These are phyloP conservation scores for Hyppa rectilinea DNA, from an alignment of 2,888 invertebrate genomes.

Conservation along the genomic window DNA sequence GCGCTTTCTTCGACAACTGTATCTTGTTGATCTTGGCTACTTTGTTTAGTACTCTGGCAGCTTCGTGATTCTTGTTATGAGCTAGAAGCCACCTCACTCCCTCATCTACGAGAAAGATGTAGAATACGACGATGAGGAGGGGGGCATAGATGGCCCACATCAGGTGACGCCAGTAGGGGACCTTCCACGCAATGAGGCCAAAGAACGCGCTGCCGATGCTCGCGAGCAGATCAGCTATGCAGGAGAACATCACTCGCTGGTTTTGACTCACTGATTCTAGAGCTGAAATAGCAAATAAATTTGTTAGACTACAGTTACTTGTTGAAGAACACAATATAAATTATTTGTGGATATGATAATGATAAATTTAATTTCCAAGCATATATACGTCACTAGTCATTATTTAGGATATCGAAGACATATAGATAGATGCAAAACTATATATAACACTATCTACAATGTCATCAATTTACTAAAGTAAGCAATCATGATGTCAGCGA, in stretches of 20 bases:
- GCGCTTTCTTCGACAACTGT: constrained; percentile 88
- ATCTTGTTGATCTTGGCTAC: constrained; percentile 93
- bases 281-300: constrained; percentile 72
- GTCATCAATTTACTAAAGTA: neutral
- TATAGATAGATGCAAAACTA: neutral
- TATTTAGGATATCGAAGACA: neutral
- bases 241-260: constrained; percentile 84
- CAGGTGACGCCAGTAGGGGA: constrained; percentile 93
- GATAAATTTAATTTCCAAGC: neutral
- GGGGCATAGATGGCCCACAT: constrained; percentile 93
- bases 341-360: neutral
- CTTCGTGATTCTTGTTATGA: constrained; percentile 92
- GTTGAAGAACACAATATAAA: neutral
- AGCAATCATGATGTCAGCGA: constrained; percentile 13
- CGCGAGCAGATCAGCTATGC: constrained; percentile 82
- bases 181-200: constrained; percentile 93
- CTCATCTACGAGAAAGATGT: constrained; percentile 94
- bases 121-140: constrained; percentile 92
- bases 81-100: constrained; percentile 95
- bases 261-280: constrained; percentile 85
- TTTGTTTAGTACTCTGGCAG: constrained; percentile 91
- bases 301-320: neutral
- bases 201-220: constrained; percentile 93
- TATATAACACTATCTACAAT: neutral
- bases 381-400: neutral